Conservation (phyloP, 2,113 vertebrate species). For the Carassius carassius region DNA sequence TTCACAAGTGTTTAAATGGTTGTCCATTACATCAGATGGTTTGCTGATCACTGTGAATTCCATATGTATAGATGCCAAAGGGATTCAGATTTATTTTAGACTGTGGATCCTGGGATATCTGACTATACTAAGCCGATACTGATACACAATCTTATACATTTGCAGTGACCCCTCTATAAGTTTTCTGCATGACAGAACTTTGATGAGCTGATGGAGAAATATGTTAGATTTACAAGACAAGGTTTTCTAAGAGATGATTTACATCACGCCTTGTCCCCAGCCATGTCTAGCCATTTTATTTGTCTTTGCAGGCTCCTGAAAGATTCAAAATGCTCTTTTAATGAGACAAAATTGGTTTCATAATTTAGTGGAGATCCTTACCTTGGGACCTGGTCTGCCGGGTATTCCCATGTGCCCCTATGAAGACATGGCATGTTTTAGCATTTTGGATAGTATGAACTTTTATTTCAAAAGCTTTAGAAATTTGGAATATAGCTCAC, state of each 20-base stretch:
- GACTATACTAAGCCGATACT: background rate
- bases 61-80: background rate
- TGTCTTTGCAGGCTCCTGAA: background rate
- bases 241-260: background rate
- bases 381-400: constrained; percentile 72
- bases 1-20: constrained; percentile 10
- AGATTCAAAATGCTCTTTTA: background rate
- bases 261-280: background rate
- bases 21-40: constrained; percentile 13
- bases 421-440: constrained; percentile 64
- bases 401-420: constrained; percentile 75
- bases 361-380: constrained; percentile 56
- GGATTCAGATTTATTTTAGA: background rate
- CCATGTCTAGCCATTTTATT: background rate
- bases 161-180: background rate
- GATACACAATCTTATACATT: constrained; percentile 16
- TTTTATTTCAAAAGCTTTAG: constrained; percentile 51
- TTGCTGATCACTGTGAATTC: background rate
- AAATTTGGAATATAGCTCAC: constrained; percentile 68
- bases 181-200: constrained; percentile 11
- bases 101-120: background rate
- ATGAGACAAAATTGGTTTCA: background rate
- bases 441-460: constrained; percentile 58
- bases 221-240: constrained; percentile 8
- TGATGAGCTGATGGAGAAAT: constrained; percentile 4